phyloP scores from a whole-genome alignment of 2,888 invertebrate species.

The Sepiola atlantica region DNA sequence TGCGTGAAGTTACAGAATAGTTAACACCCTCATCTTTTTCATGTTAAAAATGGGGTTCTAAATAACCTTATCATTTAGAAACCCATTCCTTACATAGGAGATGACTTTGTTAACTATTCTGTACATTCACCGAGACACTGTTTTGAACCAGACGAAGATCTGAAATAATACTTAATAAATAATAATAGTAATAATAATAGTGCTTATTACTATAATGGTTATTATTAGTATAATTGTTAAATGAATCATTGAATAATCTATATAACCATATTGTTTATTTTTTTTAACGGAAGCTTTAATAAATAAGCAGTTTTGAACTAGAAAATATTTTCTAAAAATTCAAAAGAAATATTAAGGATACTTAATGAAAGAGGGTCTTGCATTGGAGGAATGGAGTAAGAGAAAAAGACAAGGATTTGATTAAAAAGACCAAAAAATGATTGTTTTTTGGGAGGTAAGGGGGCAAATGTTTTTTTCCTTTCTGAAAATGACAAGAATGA shows the following conservation, averaged over 20 bases:
- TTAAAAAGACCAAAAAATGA: constrained; percentile 1
- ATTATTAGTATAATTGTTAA: background rate
- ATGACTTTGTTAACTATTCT: no score
- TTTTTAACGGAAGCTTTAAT: background rate
- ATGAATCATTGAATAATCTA: background rate
- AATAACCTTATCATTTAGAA: no score
- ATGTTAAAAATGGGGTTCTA: no score
- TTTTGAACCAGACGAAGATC: no score
- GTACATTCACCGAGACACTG: no score
- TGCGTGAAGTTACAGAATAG: no score
- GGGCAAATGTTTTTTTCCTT: background rate
- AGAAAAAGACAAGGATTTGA: constrained; percentile 6
- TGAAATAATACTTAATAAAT: background rate
- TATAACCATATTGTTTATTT: background rate
- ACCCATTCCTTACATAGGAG: no score
- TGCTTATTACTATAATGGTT: no score
- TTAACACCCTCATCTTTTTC: no score
- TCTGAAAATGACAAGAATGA: constrained; percentile 19
- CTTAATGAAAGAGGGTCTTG: background rate
- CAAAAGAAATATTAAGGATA: background rate
- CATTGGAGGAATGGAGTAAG: background rate
- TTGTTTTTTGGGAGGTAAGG: background rate
- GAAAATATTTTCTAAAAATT: background rate
- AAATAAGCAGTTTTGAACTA: background rate
- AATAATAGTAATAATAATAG: background rate